A percentile compares a stretch with the other conserved stretches of the same genome.
These are phyloP conservation scores for Daubentonia madagascariensis DNA, from an alignment of 2,113 vertebrate genomes.

Conservation along the genomic window DNA sequence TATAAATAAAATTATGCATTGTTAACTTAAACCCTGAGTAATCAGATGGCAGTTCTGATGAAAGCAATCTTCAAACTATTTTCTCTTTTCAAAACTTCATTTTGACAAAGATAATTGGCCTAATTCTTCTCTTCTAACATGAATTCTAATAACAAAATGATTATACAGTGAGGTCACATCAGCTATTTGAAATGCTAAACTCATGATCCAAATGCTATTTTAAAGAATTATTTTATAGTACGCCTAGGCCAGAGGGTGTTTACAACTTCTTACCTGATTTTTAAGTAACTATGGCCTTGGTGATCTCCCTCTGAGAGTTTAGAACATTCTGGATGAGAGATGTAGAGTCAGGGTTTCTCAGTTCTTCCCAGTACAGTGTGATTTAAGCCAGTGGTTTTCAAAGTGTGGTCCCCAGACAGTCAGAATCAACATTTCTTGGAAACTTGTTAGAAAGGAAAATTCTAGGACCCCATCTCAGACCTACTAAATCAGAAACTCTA, in stretches of 20 bases:
- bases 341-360: not conserved
- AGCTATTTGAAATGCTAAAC: conserved; percentile 27
- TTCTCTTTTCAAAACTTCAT: conserved; percentile 5
- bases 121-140: not conserved
- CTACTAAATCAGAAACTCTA: conserved; percentile 15
- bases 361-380: not conserved
- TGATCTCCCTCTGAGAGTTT: not conserved
- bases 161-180: not conserved
- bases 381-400: conserved; percentile 24
- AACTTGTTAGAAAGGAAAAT: conserved; percentile 27
- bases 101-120: conserved; percentile 2
- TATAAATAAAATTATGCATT: not conserved
- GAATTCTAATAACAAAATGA: not conserved
- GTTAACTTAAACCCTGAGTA: conserved; percentile 26
- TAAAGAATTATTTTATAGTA: conserved; percentile 22
- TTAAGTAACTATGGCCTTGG: not conserved
- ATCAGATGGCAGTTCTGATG: conserved; percentile 41
- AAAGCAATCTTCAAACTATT: conserved; percentile 12
- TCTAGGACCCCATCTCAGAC: not conserved
- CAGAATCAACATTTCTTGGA: not conserved
- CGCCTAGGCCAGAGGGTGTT: not conserved
- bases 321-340: not conserved
- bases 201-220: conserved; percentile 33
- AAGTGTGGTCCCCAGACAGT: not conserved
- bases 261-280: not conserved